These are phyloP conservation scores for Tetropium fuscum DNA, from an alignment of 2,888 invertebrate genomes.

Conservation along the genomic window DNA sequence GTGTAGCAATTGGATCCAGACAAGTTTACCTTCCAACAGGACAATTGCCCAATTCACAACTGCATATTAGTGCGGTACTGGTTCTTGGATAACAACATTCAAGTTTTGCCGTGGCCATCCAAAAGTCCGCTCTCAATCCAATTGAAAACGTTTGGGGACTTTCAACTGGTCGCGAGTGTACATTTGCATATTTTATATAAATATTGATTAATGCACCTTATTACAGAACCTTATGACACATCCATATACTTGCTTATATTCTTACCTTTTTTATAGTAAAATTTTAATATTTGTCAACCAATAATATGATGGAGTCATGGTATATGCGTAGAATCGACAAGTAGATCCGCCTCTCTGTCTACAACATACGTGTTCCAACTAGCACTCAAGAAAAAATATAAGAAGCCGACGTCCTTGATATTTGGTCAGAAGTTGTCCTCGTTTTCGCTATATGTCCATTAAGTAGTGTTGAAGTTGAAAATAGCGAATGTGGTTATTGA, in stretches of 20 bases:
- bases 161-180: no score
- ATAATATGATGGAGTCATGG: not conserved
- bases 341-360: not conserved
- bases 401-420: slow-evolving; percentile 20
- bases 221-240: no score
- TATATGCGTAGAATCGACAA: not conserved
- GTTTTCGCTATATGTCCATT: slow-evolving; percentile 10
- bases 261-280: not conserved
- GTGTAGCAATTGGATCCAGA: no score
- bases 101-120: no score
- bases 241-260: not conserved
- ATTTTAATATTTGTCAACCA: not conserved
- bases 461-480: slow-evolving; percentile 10
- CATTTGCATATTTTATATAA: no score
- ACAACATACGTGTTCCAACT: not conserved
- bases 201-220: no score
- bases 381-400: slow-evolving; percentile 4
- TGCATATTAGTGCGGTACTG: no score
- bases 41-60: no score
- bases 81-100: no score
- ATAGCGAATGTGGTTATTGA: slow-evolving; percentile 9
- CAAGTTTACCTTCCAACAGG: no score
- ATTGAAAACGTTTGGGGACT: no score
- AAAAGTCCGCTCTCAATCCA: no score
- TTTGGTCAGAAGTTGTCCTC: slow-evolving; percentile 27